These are phyloP conservation scores for Patella vulgata DNA, from an alignment of 1,140 invertebrate species.

Conservation along the genomic window DNA sequence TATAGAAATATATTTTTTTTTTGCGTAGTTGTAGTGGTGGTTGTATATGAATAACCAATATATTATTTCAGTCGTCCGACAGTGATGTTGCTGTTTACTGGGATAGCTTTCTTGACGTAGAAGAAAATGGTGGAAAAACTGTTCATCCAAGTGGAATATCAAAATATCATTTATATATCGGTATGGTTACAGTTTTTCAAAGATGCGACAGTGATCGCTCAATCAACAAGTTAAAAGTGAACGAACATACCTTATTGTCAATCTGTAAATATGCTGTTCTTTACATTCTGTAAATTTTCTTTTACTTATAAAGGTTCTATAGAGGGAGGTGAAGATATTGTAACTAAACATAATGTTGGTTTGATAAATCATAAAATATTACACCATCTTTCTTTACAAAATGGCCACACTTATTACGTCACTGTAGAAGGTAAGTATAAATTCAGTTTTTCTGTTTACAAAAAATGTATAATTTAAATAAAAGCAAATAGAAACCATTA, in stretches of 20 bases:
- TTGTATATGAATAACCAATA: too few relatives aligned
- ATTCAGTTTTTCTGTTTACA: too few relatives aligned
- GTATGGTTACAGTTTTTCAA: conserved; percentile 14
- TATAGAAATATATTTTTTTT: too few relatives aligned
- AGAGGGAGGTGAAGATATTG: conserved; percentile 33
- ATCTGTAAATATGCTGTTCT: too few relatives aligned
- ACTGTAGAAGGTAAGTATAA: conserved; percentile 34
- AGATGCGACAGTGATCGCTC: too few relatives aligned
- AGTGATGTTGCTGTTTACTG: conserved; percentile 33
- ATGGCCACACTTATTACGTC: conserved; percentile 46
- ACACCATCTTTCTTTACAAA: conserved; percentile 37
- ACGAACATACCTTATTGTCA: neutral
- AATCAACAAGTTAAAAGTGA: neutral
- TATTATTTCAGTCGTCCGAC: conserved; percentile 24
- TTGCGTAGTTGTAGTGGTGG: too few relatives aligned
- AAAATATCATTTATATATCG: conserved; percentile 33
- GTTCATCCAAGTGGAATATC: conserved; percentile 33
- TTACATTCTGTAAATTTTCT: too few relatives aligned
- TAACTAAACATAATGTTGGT: conserved; percentile 36
- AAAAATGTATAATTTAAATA: too few relatives aligned
- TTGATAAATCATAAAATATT: conserved; percentile 36
- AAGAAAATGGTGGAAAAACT: conserved; percentile 16
- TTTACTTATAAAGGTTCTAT: too few relatives aligned
- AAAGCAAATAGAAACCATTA: too few relatives aligned
- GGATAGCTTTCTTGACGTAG: conserved; percentile 39